Conservation (phyloP, 2,113 vertebrate species). For the Varanus salvator region DNA sequence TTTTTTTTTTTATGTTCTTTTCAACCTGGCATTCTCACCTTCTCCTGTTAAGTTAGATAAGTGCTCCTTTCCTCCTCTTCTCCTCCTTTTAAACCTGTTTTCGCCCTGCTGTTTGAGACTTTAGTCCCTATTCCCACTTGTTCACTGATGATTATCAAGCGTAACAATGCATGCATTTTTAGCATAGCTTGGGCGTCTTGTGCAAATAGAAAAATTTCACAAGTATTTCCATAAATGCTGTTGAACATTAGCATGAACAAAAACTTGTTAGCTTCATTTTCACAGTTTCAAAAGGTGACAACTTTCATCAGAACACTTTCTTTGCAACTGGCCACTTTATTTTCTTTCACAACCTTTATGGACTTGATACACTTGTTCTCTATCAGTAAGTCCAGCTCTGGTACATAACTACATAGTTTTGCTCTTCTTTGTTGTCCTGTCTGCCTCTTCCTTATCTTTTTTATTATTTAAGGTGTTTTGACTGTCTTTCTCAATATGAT, state of each 20-base stretch:
- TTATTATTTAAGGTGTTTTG: not conserved
- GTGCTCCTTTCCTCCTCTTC: not conserved
- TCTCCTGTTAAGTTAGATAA: not conserved
- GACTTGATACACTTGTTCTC: not conserved
- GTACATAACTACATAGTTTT: too few relatives aligned
- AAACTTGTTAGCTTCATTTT: slow-evolving; percentile 53
- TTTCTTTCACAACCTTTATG: not conserved
- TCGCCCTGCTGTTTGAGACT: slow-evolving; percentile 21
- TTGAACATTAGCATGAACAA: slow-evolving; percentile 22
- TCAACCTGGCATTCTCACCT: not conserved
- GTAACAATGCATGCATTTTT: slow-evolving; percentile 41
- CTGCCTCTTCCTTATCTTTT: not conserved
- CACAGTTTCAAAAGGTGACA: not conserved
- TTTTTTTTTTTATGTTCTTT: not conserved
- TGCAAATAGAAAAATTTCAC: slow-evolving; percentile 59
- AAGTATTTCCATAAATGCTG: slow-evolving; percentile 34
- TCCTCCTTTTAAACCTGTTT: slow-evolving; percentile 2
- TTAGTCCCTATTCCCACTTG: slow-evolving; percentile 60
- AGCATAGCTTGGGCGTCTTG: slow-evolving; percentile 48
- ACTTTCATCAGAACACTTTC: not conserved
- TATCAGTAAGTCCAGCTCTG: not conserved
- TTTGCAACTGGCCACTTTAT: not conserved
- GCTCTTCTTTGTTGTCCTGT: too few relatives aligned
- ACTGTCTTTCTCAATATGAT: too few relatives aligned
- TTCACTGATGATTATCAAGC: slow-evolving; percentile 60